A percentile compares a stretch with the other conserved stretches of the same genome.
These are phyloP conservation scores for Myoxocephalus aenaeus DNA, from an alignment of 2,797 vertebrate genomes.

Conservation along the genomic window DNA sequence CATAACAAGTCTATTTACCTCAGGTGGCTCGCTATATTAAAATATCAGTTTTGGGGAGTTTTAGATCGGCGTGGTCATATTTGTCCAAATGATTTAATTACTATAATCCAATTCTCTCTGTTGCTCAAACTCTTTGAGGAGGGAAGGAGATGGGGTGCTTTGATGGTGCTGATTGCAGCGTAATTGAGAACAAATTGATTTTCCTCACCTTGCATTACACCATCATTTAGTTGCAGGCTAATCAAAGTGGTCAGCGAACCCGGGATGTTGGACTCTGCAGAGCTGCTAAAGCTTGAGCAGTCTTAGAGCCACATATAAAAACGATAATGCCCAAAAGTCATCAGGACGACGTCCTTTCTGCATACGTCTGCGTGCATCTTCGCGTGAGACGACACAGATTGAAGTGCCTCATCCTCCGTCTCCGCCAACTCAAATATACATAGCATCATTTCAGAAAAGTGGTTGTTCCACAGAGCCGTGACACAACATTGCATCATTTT, in stretches of 20 bases:
- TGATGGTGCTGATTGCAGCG: slow-evolving; percentile 49
- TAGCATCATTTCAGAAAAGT: slow-evolving; percentile 51
- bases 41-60: slow-evolving; percentile 13
- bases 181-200: slow-evolving; percentile 68
- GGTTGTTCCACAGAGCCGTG: slow-evolving; percentile 38
- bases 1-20: no score
- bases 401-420: slow-evolving; percentile 38
- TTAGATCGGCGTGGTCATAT: slow-evolving; percentile 20
- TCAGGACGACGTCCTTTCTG: slow-evolving; percentile 14
- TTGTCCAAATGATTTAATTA: slow-evolving; percentile 57
- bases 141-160: slow-evolving; percentile 9
- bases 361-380: slow-evolving; percentile 39
- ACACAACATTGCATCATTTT: slow-evolving; percentile 64
- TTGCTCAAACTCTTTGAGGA: slow-evolving; percentile 36
- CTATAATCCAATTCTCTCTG: slow-evolving; percentile 47
- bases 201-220: slow-evolving; percentile 52
- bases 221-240: slow-evolving; percentile 47
- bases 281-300: neutral
- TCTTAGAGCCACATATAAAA: neutral
- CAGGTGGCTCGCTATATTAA: neutral
- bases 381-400: slow-evolving; percentile 50
- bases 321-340: neutral
- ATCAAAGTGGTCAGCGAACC: slow-evolving; percentile 42
- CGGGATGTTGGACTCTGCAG: slow-evolving; percentile 1
- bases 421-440: slow-evolving; percentile 28